Conservation (phyloP, 35 echinoderm and acorn worm species). For the Ptychodera flava region DNA sequence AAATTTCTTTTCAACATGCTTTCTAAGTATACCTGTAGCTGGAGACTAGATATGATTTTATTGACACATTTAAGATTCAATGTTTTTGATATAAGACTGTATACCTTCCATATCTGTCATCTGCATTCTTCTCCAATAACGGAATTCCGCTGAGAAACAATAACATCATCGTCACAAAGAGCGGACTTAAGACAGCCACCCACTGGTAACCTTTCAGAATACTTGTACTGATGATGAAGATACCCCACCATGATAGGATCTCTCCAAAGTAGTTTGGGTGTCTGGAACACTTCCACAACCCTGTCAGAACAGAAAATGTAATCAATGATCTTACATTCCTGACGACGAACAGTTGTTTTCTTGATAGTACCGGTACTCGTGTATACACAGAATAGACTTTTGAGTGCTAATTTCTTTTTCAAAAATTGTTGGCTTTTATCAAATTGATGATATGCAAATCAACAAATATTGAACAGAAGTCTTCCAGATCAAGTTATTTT, state of each 20-base stretch:
- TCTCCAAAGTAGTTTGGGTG: conserved; percentile 98
- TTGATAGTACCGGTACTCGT: too few relatives aligned
- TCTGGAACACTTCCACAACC: conserved; percentile 80
- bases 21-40: background rate
- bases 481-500: too few relatives aligned
- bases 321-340: too few relatives aligned
- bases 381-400: too few relatives aligned
- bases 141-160: conserved; percentile 75
- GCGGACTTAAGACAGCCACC: conserved; percentile 50
- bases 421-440: too few relatives aligned
- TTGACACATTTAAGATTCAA: background rate
- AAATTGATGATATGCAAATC: too few relatives aligned
- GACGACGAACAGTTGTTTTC: too few relatives aligned
- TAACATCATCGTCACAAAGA: conserved; percentile 68
- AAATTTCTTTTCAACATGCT: background rate
- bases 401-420: too few relatives aligned
- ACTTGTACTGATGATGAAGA: conserved; percentile 64
- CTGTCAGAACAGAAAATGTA: conserved; percentile 26
- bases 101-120: conserved; percentile 76
- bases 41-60: background rate
- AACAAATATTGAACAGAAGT: too few relatives aligned
- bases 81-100: background rate
- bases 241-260: conserved; percentile 71
- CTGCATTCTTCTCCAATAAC: conserved; percentile 58
- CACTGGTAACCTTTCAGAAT: conserved; percentile 53